A percentile compares a stretch with the other conserved stretches of the same genome.
phyloP scores from a whole-genome alignment of 2,888 invertebrate genomes.

The Galerucella nymphaeae region DNA sequence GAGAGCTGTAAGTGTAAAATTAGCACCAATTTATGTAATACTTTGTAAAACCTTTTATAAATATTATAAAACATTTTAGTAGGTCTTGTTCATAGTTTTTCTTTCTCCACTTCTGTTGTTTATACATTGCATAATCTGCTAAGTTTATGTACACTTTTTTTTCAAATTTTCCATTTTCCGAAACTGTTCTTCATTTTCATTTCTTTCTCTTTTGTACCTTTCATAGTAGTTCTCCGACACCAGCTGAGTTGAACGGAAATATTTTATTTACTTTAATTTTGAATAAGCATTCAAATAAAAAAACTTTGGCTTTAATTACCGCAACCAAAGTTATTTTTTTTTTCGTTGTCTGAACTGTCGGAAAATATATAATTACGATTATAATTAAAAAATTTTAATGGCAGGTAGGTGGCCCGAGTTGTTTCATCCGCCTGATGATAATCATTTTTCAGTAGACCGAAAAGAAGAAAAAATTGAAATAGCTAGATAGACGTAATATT shows the following conservation, averaged over 20 bases:
- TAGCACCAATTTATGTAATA: too few relatives aligned
- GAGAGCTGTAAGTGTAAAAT: too few relatives aligned
- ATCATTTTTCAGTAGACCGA: constrained; percentile 19
- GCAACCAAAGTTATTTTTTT: not conserved
- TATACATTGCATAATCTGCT: too few relatives aligned
- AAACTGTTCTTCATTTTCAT: too few relatives aligned
- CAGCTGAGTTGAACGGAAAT: not conserved
- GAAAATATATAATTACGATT: not conserved
- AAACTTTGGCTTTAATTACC: not conserved
- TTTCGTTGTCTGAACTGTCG: constrained; percentile 1
- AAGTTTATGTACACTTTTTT: too few relatives aligned
- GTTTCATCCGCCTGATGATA: constrained; percentile 5
- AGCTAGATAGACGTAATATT: constrained; percentile 14
- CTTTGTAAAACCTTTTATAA: too few relatives aligned
- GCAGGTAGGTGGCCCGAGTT: constrained; percentile 6
- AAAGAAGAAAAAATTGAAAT: constrained; percentile 16
- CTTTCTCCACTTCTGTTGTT: too few relatives aligned
- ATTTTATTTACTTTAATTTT: constrained; percentile 6
- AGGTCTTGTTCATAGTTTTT: too few relatives aligned
- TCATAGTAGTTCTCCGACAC: not conserved
- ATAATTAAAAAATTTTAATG: constrained; percentile 3
- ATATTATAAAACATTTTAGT: too few relatives aligned
- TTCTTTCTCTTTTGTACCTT: too few relatives aligned
- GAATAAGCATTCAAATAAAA: not conserved
- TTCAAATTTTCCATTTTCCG: too few relatives aligned